Conservation (phyloP, 2,888 invertebrate genomes). For the Idaea dimidiata region DNA sequence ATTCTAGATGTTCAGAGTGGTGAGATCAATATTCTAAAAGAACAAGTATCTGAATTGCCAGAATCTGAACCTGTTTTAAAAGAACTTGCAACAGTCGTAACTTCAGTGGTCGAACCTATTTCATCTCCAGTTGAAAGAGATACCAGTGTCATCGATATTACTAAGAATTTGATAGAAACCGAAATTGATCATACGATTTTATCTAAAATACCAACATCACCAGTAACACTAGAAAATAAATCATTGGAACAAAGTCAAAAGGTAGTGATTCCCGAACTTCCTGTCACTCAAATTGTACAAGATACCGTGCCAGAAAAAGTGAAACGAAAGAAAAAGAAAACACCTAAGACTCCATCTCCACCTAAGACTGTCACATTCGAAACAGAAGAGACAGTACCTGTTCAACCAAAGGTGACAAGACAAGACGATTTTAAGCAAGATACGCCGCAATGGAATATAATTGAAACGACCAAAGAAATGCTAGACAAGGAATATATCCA, state of each 20-base stretch:
- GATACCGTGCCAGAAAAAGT: conserved; percentile 6
- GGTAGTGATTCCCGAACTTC: neutral
- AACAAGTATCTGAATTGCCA: neutral
- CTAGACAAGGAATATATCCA: conserved; percentile 38
- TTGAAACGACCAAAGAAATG: conserved; percentile 36
- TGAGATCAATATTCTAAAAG: neutral
- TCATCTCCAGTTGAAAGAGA: conserved; percentile 15
- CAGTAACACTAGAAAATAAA: conserved; percentile 15
- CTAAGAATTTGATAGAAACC: conserved; percentile 35
- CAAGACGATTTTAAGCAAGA: conserved; percentile 8
- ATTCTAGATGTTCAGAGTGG: neutral
- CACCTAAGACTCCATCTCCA: neutral
- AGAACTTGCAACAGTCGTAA: conserved; percentile 3
- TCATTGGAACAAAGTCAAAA: neutral
- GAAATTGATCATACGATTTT: conserved; percentile 38
- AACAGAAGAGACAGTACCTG: conserved; percentile 12
- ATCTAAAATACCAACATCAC: conserved; percentile 30
- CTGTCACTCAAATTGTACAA: conserved; percentile 3
- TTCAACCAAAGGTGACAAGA: conserved; percentile 7
- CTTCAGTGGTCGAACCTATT: neutral
- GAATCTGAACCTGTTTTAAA: conserved; percentile 4
- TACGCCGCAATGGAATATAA: conserved; percentile 23
- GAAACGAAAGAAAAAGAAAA: conserved; percentile 5
- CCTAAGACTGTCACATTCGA: conserved; percentile 5
- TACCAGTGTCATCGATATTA: conserved; percentile 27